Percentiles rank a stretch among this genome's conserved stretches.
These are phyloP conservation scores for Polyodon spathula DNA, from an alignment of 2,113 vertebrate genomes.

Conservation along the genomic window DNA sequence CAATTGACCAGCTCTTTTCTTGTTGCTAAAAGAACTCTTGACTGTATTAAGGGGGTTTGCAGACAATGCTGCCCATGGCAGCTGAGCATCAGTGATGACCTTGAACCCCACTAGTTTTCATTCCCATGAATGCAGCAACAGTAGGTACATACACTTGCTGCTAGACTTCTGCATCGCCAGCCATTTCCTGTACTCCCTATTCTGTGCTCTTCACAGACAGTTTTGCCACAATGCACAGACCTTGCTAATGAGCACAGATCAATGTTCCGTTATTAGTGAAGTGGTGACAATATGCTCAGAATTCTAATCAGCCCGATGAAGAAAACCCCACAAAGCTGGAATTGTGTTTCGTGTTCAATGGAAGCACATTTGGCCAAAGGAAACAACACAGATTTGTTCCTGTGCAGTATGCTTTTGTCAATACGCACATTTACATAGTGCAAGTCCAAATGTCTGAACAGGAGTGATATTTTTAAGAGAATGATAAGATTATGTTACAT, in stretches of 20 bases:
- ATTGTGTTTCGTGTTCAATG: not conserved
- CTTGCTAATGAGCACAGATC: conserved; percentile 32
- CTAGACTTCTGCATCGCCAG: conserved; percentile 33
- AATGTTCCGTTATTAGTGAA: conserved; percentile 33
- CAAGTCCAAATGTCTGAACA: too few species aligned
- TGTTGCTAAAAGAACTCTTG: conserved; percentile 42
- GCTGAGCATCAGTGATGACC: conserved; percentile 47
- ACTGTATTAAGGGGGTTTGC: conserved; percentile 43
- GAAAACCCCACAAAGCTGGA: conserved; percentile 32
- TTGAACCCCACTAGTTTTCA: conserved; percentile 47
- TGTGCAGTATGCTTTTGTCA: too few species aligned
- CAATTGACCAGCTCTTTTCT: conserved; percentile 51
- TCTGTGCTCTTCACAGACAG: conserved; percentile 27
- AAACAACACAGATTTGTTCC: too few species aligned
- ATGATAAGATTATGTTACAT: too few species aligned
- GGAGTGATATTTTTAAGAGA: too few species aligned
- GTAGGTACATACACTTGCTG: conserved; percentile 22
- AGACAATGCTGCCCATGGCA: conserved; percentile 45
- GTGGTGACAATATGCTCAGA: conserved; percentile 34
- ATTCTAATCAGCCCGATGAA: conserved; percentile 34
- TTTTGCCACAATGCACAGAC: conserved; percentile 27
- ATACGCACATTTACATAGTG: too few species aligned
- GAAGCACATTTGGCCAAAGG: too few species aligned
- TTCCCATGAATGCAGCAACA: conserved; percentile 43
- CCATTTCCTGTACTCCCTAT: conserved; percentile 23